These are phyloP conservation scores for Nothocercus nigrocapillus DNA, from an alignment of 2,113 vertebrate genomes.

Conservation along the genomic window DNA sequence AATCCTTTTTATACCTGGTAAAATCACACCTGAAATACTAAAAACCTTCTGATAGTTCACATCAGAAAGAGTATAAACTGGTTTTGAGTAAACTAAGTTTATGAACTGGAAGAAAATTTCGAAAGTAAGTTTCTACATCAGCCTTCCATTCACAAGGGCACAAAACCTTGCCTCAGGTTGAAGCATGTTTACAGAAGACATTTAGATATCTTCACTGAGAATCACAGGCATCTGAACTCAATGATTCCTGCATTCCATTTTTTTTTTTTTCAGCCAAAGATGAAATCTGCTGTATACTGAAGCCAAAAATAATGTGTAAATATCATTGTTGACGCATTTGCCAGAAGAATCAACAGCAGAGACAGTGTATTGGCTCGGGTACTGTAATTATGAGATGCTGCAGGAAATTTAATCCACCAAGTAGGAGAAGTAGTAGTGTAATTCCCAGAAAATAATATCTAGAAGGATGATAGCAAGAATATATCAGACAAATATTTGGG, in stretches of 20 bases:
- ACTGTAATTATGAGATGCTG: slow-evolving; percentile 45
- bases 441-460: slow-evolving; percentile 8
- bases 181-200: slow-evolving; percentile 26
- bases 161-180: slow-evolving; percentile 21
- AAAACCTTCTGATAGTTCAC: not conserved
- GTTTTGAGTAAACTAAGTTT: not conserved
- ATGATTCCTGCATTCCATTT: slow-evolving; percentile 1
- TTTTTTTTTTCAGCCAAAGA: slow-evolving; percentile 1
- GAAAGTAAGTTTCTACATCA: not conserved
- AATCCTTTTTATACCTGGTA: not conserved
- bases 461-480: not conserved
- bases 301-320: slow-evolving; percentile 8
- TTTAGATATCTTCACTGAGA: slow-evolving; percentile 35
- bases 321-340: slow-evolving; percentile 1
- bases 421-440: not conserved
- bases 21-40: not conserved
- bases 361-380: not conserved
- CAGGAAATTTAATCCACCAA: slow-evolving; percentile 28
- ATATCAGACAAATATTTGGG: slow-evolving; percentile 4
- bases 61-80: not conserved
- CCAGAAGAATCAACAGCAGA: not conserved
- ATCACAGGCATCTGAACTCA: not conserved
- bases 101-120: not conserved
- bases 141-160: not conserved
- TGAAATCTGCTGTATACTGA: slow-evolving; percentile 2